These are phyloP conservation scores for Scytalopus superciliaris DNA, from an alignment of 2,113 vertebrate genomes.

Conservation along the genomic window DNA sequence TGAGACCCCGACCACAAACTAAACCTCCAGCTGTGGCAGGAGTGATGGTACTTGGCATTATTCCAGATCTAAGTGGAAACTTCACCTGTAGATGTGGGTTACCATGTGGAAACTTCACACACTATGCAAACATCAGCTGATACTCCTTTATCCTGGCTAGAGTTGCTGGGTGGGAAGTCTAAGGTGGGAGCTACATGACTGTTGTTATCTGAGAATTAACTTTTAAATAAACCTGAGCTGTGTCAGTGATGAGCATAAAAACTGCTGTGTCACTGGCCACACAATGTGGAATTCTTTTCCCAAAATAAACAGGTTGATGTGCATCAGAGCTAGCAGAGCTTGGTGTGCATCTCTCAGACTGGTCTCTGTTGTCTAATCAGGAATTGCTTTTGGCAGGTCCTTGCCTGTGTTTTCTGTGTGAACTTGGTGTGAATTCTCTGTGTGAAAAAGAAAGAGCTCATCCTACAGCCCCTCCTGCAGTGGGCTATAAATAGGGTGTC, in stretches of 20 bases:
- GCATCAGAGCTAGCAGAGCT: neutral
- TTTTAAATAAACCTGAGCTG: neutral
- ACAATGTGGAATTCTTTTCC: neutral
- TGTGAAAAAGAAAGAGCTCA: neutral
- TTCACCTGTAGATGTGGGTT: neutral
- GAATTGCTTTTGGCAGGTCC: neutral
- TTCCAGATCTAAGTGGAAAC: neutral
- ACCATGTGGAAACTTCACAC: neutral
- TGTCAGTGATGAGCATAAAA: neutral
- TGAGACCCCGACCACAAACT: neutral
- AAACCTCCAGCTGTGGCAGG: neutral
- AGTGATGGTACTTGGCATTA: neutral
- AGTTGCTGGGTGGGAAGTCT: neutral
- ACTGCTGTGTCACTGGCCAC: neutral
- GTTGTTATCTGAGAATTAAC: neutral
- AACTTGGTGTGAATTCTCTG: neutral
- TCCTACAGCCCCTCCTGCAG: neutral
- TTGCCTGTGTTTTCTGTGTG: neutral
- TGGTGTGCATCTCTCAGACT: neutral
- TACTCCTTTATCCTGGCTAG: neutral
- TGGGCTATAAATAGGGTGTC: fast-evolving
- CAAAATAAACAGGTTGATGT: neutral
- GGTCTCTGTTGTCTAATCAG: neutral
- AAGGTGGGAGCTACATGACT: neutral
- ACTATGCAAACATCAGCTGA: neutral